These are phyloP conservation scores for Trypoxylus dichotomus DNA, from an alignment of 1,140 invertebrate genomes.

Conservation along the genomic window DNA sequence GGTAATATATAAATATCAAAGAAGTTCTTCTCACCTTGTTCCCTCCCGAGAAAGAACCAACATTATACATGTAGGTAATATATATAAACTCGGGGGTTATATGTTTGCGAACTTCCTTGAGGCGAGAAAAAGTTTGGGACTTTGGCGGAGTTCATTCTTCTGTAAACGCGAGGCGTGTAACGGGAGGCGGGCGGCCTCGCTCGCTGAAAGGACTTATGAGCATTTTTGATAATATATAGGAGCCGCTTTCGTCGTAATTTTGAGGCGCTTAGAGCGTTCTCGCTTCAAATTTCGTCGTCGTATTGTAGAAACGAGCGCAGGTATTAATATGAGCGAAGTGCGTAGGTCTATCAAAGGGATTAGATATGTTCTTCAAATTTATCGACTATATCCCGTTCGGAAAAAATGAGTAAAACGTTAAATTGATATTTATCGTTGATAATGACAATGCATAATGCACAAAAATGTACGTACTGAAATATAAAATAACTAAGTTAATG, in stretches of 20 bases:
- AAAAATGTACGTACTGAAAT: too few species aligned
- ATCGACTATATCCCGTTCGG: too few species aligned
- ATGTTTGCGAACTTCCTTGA: slow-evolving; percentile 2
- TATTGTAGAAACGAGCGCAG: too few species aligned
- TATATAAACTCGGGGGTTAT: background rate
- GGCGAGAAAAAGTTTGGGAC: slow-evolving; percentile 1
- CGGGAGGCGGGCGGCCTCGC: background rate
- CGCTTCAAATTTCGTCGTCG: too few species aligned
- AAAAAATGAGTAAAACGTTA: too few species aligned
- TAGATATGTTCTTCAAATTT: too few species aligned
- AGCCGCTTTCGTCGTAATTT: background rate
- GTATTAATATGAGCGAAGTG: too few species aligned
- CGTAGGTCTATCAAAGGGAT: too few species aligned
- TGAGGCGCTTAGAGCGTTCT: background rate
- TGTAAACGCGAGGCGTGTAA: background rate
- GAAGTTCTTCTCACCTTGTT: slow-evolving; percentile 6
- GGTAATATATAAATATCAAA: slow-evolving; percentile 8
- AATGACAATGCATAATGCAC: too few species aligned
- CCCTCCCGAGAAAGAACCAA: background rate
- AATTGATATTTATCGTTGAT: too few species aligned
- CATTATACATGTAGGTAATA: slow-evolving; percentile 7
- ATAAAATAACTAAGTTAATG: too few species aligned
- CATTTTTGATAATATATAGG: slow-evolving; percentile 4
- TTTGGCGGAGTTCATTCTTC: background rate
- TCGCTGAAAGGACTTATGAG: slow-evolving; percentile 1